These are phyloP conservation scores for Erythrocercus mccallii DNA, from an alignment of 2,113 vertebrate genomes.

Conservation along the genomic window DNA sequence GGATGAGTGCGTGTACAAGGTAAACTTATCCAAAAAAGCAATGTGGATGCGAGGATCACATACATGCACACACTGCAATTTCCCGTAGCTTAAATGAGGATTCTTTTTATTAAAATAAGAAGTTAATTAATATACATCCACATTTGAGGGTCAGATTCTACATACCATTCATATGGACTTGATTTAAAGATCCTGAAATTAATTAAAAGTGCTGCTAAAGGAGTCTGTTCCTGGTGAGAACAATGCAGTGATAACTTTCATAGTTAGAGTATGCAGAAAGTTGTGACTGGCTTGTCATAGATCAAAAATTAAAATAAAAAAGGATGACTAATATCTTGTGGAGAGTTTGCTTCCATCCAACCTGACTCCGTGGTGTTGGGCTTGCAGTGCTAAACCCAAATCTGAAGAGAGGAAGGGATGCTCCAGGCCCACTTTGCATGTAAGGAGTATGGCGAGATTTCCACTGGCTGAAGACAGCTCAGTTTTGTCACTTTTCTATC, in stretches of 20 bases:
- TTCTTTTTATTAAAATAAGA: conserved; percentile 37
- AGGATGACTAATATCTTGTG: not conserved
- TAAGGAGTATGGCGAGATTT: not conserved
- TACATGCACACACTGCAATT: conserved; percentile 3
- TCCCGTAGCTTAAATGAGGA: conserved; percentile 35
- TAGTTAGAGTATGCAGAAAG: not conserved
- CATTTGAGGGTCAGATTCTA: conserved; percentile 11
- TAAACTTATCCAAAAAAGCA: not conserved
- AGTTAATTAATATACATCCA: conserved; percentile 55
- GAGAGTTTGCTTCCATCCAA: not conserved
- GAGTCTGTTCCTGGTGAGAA: not conserved
- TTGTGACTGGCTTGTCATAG: not conserved
- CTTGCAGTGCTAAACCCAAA: not conserved
- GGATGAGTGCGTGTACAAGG: not conserved
- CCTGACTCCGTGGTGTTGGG: not conserved
- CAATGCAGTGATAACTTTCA: not conserved
- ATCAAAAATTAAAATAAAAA: not conserved
- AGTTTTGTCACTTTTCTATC: not conserved
- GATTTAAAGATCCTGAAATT: conserved; percentile 42
- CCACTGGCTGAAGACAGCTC: not conserved
- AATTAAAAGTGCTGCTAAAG: not conserved
- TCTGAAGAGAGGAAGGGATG: not conserved
- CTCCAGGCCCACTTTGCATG: not conserved
- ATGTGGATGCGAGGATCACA: not conserved
- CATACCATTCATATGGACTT: not conserved